These are phyloP conservation scores for Hyles lineata DNA, from an alignment of 2,888 invertebrate species.

Conservation along the genomic window DNA sequence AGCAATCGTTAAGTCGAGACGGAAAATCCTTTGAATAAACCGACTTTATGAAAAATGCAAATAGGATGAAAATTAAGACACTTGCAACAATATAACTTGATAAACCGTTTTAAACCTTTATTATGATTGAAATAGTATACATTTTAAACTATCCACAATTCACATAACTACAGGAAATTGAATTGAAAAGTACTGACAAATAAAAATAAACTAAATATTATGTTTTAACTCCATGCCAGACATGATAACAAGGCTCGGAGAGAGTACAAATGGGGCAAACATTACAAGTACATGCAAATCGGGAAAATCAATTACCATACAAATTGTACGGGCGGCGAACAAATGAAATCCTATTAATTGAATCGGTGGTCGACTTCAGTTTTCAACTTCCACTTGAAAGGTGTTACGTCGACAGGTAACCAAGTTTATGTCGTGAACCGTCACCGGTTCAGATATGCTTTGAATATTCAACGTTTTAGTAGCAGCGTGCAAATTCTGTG, in stretches of 20 bases:
- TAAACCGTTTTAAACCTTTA: not conserved
- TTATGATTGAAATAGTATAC: not conserved
- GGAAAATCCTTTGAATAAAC: not conserved
- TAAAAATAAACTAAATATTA: not conserved
- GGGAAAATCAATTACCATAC: slow-evolving; percentile 42
- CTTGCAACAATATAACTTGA: not conserved
- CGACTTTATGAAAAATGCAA: not conserved
- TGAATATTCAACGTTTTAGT: slow-evolving; percentile 55
- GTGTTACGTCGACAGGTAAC: slow-evolving; percentile 54
- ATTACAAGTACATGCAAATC: slow-evolving; percentile 9
- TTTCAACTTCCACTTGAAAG: slow-evolving; percentile 48
- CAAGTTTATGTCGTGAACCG: slow-evolving; percentile 48
- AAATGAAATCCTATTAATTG: slow-evolving; percentile 50
- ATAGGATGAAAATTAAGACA: not conserved
- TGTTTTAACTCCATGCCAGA: not conserved
- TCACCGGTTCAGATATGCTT: slow-evolving; percentile 44
- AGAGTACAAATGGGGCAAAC: not conserved
- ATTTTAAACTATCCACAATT: not conserved
- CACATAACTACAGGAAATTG: not conserved
- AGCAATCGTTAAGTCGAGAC: slow-evolving; percentile 3
- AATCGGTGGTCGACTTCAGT: slow-evolving; percentile 45
- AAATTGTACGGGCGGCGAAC: slow-evolving; percentile 37
- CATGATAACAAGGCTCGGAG: slow-evolving; percentile 10
- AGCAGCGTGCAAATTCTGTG: slow-evolving; percentile 38
- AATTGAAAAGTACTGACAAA: not conserved